Conservation (phyloP, 1,140 invertebrate species). For the Riptortus pedestris region DNA sequence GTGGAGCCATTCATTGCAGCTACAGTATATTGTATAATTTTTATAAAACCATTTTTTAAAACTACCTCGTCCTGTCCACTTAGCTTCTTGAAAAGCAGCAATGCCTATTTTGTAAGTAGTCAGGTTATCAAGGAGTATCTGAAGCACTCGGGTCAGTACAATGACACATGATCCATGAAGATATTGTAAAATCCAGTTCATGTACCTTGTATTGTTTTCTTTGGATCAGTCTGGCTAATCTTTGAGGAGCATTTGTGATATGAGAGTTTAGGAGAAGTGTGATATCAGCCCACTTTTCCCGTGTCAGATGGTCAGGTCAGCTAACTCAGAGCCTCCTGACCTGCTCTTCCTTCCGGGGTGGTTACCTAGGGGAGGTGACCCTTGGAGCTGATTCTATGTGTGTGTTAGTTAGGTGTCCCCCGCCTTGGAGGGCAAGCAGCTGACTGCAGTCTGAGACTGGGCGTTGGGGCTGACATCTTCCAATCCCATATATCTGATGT, state of each 20-base stretch:
- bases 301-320: too few relatives aligned
- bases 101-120: too few relatives aligned
- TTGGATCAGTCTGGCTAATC: not conserved
- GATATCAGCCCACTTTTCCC: not conserved
- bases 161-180: slow-evolving; percentile 34
- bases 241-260: not conserved
- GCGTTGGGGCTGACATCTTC: too few relatives aligned
- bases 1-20: slow-evolving; percentile 5
- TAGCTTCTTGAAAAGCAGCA: not conserved
- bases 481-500: too few relatives aligned
- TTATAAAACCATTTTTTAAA: slow-evolving; percentile 4
- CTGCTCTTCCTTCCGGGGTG: too few relatives aligned
- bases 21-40: slow-evolving; percentile 8
- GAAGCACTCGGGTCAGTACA: slow-evolving; percentile 38
- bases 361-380: too few relatives aligned
- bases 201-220: not conserved
- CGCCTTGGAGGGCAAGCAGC: too few relatives aligned
- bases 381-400: too few relatives aligned
- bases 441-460: too few relatives aligned
- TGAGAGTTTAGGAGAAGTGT: not conserved
- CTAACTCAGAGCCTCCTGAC: too few relatives aligned
- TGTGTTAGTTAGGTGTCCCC: too few relatives aligned
- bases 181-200: not conserved
- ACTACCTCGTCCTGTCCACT: not conserved
- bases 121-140: not conserved